A percentile compares a stretch with the other conserved stretches of the same genome.
Conservation (phyloP, 2,113 vertebrate species). For the Oreochromis niloticus region DNA sequence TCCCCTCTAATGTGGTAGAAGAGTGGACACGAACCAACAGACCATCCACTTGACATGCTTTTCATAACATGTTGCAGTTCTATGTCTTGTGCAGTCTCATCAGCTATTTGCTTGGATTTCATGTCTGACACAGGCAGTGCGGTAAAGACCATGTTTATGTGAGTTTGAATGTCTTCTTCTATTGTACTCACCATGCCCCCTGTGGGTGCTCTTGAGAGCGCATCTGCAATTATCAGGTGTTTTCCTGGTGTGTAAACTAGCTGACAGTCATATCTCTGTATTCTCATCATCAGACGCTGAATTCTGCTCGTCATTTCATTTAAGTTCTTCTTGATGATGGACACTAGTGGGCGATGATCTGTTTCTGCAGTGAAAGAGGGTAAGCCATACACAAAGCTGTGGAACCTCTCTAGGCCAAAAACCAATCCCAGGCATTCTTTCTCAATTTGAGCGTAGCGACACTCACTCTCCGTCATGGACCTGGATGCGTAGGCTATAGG, state of each 20-base stretch:
- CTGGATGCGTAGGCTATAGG: fast-evolving
- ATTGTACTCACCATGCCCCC: too few species aligned
- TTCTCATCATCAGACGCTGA: too few species aligned
- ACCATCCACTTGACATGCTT: background rate
- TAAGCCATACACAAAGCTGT: background rate
- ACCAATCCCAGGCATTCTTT: fast-evolving
- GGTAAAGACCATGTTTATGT: background rate
- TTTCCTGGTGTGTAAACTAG: too few species aligned
- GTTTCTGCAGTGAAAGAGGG: background rate
- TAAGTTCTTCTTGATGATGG: too few species aligned
- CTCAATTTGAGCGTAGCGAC: background rate
- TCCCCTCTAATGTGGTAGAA: background rate
- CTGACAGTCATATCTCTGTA: too few species aligned
- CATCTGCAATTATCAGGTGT: too few species aligned
- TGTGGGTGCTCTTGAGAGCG: too few species aligned
- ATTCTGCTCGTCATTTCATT: too few species aligned
- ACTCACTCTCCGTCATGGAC: background rate
- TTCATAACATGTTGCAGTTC: fast-evolving
- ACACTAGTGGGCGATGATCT: too few species aligned
- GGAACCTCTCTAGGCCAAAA: background rate
- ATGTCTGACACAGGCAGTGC: background rate
- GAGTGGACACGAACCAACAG: fast-evolving
- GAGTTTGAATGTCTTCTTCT: background rate
- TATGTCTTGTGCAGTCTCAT: background rate
- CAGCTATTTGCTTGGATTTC: background rate